A percentile compares a stretch with the other conserved stretches of the same genome.
Evolutionary conservation across 1,140 invertebrate species (phyloP).

Genomic region (Scaptomyza montana): DNA sequence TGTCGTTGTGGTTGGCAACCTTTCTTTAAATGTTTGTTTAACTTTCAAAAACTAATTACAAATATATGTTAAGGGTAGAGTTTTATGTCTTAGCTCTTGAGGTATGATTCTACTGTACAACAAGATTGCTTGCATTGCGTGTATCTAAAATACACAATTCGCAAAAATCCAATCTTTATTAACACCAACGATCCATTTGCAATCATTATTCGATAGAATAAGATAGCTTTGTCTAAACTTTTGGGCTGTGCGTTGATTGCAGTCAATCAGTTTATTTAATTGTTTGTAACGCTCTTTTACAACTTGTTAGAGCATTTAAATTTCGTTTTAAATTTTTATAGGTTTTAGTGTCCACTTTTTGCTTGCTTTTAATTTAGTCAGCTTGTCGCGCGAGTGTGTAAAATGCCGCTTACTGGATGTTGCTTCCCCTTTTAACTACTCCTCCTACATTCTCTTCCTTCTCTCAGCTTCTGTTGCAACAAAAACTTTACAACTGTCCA

Average conservation of each 20-base stretch:
- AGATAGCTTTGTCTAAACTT: too few species aligned
- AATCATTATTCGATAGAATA: too few species aligned
- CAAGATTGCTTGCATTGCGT: too few species aligned
- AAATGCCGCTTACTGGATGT: constrained; percentile 42
- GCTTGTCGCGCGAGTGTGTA: constrained; percentile 62
- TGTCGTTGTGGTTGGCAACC: neutral
- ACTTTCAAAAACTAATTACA: neutral
- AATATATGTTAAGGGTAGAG: too few species aligned
- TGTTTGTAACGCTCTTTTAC: neutral
- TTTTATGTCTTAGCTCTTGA: too few species aligned
- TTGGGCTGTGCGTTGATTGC: too few species aligned
- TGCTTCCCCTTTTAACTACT: neutral
- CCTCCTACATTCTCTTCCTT: neutral
- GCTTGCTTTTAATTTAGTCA: constrained; percentile 73
- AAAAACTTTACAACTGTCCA: constrained; percentile 81
- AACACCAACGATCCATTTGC: too few species aligned
- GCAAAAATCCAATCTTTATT: too few species aligned
- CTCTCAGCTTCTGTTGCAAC: constrained; percentile 32
- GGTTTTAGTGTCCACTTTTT: constrained; percentile 1
- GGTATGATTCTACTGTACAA: too few species aligned
- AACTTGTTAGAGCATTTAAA: neutral
- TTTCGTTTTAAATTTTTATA: neutral
- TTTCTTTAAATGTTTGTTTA: neutral
- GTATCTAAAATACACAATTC: too few species aligned
- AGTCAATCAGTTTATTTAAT: too few species aligned